Base-by-base conservation (phyloP, 2,113 vertebrate species). In the Gallinago media region DNA sequence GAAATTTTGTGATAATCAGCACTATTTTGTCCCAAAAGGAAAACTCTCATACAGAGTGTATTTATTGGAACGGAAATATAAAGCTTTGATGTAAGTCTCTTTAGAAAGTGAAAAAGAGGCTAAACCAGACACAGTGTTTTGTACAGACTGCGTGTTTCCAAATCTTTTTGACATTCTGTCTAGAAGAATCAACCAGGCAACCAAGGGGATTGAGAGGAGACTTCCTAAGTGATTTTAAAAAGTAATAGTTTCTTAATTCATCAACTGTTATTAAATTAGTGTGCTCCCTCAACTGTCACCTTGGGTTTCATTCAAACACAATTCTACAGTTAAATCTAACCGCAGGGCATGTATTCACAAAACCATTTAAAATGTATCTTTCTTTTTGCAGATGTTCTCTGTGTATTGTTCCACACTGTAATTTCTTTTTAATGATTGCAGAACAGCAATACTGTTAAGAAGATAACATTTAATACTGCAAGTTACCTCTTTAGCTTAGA, bases 81-180 rank as follows among this genome's bases (percentile, higher is more conserved):
- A 93, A 76, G 7, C 88, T 91, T 95, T 92, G 66, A 92, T 91
- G 50, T 79, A 92, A 93, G 61, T 95, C 88, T 87, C 38, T 62
- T 84, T 47, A 87, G 76, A 86, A 96, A 94, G n/a, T 79, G 52
- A 72, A 96, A 91, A 91, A 91, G 26, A 96, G 55, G 66, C 50
- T 94, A 58, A 94, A 90, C 50, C 81, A 96, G 90, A 94, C 86
- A 80, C 1, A 2, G 29, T 82, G 42, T 58, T 94, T 95, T 95
- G 70, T 92, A 80, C 17, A 92, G 76, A 80, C n/a, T 82, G 4
- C 15, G 5, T 85, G 29, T 93, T 96, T 95, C 89, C 88, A 96
- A 97, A 97, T 97, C 85, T 92, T 97, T 97, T 96, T 97, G 97
- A 97, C 96, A 89, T 68, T 49, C 92, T 97, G 97, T 97, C 97